phyloP scores from a whole-genome alignment of 2,888 invertebrate species.

The Pterobdella sp. region DNA sequence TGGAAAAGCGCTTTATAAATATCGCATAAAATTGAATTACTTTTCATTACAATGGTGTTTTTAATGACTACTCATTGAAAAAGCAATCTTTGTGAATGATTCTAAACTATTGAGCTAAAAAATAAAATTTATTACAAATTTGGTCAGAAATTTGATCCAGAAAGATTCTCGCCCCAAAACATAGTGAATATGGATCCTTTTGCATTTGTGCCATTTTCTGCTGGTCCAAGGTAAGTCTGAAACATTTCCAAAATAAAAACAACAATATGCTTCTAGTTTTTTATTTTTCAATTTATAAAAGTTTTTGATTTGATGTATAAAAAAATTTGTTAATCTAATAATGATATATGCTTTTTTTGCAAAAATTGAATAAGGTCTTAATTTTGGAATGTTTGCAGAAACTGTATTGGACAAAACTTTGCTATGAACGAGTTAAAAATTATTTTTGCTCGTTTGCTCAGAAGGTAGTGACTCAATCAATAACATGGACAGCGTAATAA shows the following conservation, averaged over 20 bases:
- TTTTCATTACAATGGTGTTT: too few relatives aligned
- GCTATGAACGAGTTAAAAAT: constrained; percentile 46
- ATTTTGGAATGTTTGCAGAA: constrained; percentile 36
- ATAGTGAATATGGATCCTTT: constrained; percentile 40
- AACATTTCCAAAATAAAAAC: background rate
- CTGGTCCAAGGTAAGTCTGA: constrained; percentile 43
- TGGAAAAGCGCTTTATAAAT: too few relatives aligned
- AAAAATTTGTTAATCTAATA: too few relatives aligned
- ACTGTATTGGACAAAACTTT: constrained; percentile 46
- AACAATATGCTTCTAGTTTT: background rate
- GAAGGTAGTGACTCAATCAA: constrained; percentile 35
- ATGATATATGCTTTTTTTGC: too few relatives aligned
- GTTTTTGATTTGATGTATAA: too few relatives aligned
- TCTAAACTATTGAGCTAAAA: too few relatives aligned
- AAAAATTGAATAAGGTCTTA: too few relatives aligned
- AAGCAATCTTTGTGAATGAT: too few relatives aligned
- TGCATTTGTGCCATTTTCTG: constrained; percentile 43
- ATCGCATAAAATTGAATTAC: too few relatives aligned
- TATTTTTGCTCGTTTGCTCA: constrained; percentile 40
- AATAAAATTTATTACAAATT: too few relatives aligned
- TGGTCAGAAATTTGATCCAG: constrained; percentile 42
- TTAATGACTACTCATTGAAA: too few relatives aligned
- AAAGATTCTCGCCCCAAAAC: constrained; percentile 42
- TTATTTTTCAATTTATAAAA: too few relatives aligned
- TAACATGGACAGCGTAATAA: background rate